Conservation (phyloP, 2,888 invertebrate genomes). For the Melinaea menophilus region DNA sequence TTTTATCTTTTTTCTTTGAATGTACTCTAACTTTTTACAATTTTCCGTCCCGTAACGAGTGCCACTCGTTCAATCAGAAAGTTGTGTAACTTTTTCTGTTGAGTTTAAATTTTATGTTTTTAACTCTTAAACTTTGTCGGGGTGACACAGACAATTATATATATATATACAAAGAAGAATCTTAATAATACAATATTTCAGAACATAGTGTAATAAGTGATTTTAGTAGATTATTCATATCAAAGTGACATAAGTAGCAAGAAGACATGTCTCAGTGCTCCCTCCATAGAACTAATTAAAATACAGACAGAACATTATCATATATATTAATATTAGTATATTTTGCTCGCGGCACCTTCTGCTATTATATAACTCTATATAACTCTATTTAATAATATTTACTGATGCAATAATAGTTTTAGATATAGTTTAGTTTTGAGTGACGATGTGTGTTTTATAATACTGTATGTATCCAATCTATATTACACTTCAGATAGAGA, state of each 20-base stretch:
- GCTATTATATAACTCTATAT: no score
- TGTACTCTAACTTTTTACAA: constrained; percentile 7
- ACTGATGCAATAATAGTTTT: no score
- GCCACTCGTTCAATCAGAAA: constrained; percentile 2
- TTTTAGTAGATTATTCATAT: neutral
- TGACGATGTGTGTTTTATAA: no score
- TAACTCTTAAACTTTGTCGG: constrained; percentile 1
- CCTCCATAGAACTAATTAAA: neutral
- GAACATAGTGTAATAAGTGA: neutral
- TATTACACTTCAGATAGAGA: neutral
- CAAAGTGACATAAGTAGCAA: neutral
- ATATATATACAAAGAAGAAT: neutral
- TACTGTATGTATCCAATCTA: no score
- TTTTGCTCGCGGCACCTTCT: no score
- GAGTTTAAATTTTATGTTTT: constrained; percentile 6
- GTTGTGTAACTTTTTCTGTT: constrained; percentile 10
- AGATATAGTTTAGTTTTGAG: no score
- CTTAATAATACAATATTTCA: neutral
- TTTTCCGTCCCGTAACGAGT: constrained; percentile 8
- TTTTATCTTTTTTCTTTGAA: constrained; percentile 10
- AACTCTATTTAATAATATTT: no score
- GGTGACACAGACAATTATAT: neutral
- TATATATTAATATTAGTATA: no score
- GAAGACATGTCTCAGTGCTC: neutral
- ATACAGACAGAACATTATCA: neutral